Evolutionary conservation across 53 echinoderm and acorn worm genomes (phyloP).

Genomic region (Glandiceps talaboti): DNA sequence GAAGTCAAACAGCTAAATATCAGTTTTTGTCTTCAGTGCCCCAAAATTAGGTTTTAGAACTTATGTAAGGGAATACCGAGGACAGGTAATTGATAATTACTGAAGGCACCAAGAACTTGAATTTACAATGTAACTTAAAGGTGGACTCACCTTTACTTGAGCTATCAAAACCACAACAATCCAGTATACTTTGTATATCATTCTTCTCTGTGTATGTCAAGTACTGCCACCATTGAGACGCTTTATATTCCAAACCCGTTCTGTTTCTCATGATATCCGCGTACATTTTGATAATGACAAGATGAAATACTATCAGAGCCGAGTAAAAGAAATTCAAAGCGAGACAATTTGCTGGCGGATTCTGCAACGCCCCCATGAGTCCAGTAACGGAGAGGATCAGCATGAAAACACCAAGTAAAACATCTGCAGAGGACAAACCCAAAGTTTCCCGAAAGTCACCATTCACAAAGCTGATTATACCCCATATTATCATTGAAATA

Average conservation of each 20-base stretch:
- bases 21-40: too few species aligned
- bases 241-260: not conserved
- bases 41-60: too few species aligned
- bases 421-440: not conserved
- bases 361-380: not conserved
- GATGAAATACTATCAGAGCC: not conserved
- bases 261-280: not conserved
- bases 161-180: not conserved
- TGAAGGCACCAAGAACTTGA: too few species aligned
- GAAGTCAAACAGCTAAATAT: too few species aligned
- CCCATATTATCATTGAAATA: not conserved
- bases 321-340: not conserved
- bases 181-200: not conserved
- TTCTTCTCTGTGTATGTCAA: not conserved
- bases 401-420: not conserved
- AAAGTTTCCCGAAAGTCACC: not conserved
- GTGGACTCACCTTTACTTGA: not conserved
- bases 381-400: not conserved
- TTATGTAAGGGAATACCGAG: too few species aligned
- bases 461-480: not conserved
- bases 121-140: too few species aligned
- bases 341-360: not conserved
- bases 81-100: too few species aligned
- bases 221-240: not conserved
- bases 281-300: not conserved